Conservation (phyloP, 1,140 invertebrate species). For the Sarcophaga bullata region DNA sequence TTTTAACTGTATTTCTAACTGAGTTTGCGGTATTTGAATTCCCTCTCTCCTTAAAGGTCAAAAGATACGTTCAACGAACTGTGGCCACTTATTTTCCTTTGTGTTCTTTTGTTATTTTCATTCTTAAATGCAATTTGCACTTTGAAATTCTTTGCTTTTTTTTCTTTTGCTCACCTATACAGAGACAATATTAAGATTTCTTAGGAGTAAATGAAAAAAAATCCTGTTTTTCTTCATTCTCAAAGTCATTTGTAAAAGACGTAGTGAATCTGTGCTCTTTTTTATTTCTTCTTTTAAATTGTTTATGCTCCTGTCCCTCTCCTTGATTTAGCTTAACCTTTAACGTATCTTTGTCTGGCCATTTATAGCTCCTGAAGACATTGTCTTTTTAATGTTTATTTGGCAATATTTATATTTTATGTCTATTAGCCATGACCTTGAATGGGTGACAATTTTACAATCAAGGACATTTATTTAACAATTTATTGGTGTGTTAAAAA, state of each 20-base stretch:
- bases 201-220: background rate
- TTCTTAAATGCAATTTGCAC: background rate
- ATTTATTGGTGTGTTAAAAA: background rate
- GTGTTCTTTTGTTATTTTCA: background rate
- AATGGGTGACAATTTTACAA: background rate
- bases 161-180: no score
- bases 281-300: background rate
- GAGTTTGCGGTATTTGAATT: background rate
- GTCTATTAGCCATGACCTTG: background rate
- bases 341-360: background rate
- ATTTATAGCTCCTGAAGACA: background rate
- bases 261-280: background rate
- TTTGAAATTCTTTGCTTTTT: no score
- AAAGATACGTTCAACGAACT: conserved; percentile 15
- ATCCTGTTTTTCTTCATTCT: background rate
- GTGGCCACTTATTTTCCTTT: background rate
- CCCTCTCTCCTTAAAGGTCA: background rate
- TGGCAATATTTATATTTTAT: background rate
- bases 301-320: background rate
- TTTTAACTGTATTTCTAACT: background rate
- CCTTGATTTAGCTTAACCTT: background rate
- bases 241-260: background rate
- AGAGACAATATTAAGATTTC: no score
- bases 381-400: background rate
- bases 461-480: background rate